These are phyloP conservation scores for Cassiopea xamachana DNA, from an alignment of 30 jellyfish, hydroid and myxozoan species.

Conservation along the genomic window DNA sequence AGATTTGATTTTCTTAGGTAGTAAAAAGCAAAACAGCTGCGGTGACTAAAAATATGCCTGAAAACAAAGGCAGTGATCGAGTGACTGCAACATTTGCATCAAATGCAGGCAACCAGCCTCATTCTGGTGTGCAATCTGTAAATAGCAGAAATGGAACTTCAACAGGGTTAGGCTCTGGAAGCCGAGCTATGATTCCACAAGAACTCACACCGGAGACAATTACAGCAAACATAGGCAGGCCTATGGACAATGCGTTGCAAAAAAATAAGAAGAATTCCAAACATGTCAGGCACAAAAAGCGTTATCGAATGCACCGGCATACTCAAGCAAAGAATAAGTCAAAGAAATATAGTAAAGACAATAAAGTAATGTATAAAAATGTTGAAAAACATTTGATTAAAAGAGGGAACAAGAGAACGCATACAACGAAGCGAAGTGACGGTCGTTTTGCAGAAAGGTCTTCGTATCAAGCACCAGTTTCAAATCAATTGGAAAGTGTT, in stretches of 20 bases:
- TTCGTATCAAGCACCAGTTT: constrained; percentile 79
- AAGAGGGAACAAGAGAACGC: constrained; percentile 14
- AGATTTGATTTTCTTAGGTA: not conserved
- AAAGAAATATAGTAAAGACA: constrained; percentile 10
- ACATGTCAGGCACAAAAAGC: constrained; percentile 32
- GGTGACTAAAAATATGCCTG: not conserved
- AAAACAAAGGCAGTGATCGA: not conserved
- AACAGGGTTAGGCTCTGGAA: constrained; percentile 22
- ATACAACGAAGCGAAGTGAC: not conserved
- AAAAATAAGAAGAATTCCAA: constrained; percentile 4
- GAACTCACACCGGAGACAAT: constrained; percentile 67
- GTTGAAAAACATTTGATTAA: constrained; percentile 65
- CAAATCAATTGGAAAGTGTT: constrained; percentile 79
- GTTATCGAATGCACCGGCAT: constrained; percentile 58
- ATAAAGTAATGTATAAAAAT: constrained; percentile 31
- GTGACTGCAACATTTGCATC: not conserved
- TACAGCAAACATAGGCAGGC: constrained; percentile 50
- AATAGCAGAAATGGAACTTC: not conserved
- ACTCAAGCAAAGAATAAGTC: constrained; percentile 15
- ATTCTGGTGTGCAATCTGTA: not conserved
- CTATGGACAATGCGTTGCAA: constrained; percentile 24
- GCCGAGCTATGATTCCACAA: constrained; percentile 57
- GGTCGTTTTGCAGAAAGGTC: constrained; percentile 48
- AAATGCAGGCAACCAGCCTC: not conserved
- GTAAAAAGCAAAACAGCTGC: not conserved